Conservation (phyloP, 37 sponge, comb jelly and placozoan species). For the Dysidea cf. avara region DNA sequence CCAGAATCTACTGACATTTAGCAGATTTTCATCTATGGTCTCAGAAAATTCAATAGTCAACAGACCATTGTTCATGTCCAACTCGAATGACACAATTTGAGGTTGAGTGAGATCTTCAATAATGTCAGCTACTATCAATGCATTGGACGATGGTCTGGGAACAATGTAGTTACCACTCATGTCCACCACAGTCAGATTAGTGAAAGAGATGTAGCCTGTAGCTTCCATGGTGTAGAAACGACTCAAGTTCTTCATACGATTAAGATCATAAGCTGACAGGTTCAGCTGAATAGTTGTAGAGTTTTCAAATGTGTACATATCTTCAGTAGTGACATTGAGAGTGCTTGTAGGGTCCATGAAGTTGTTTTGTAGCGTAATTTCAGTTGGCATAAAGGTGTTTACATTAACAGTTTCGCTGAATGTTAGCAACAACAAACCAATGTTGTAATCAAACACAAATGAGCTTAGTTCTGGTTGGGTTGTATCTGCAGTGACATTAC, state of each 20-base stretch:
- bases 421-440: slow-evolving; percentile 44
- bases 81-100: slow-evolving; percentile 48
- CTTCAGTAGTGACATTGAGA: slow-evolving; percentile 52
- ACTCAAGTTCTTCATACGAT: slow-evolving; percentile 50
- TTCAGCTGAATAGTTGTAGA: slow-evolving; percentile 42
- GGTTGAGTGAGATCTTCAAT: slow-evolving; percentile 44
- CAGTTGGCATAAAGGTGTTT: slow-evolving; percentile 42
- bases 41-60: slow-evolving; percentile 74
- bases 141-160: slow-evolving; percentile 5
- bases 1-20: slow-evolving; percentile 40
- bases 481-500: slow-evolving; percentile 44
- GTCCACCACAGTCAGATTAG: slow-evolving; percentile 53
- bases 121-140: slow-evolving; percentile 17
- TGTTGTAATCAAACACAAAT: slow-evolving; percentile 59
- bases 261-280: slow-evolving; percentile 62
- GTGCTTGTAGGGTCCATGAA: not conserved
- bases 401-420: slow-evolving; percentile 83
- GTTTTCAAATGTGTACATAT: slow-evolving; percentile 20
- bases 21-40: slow-evolving; percentile 40
- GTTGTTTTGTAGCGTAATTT: slow-evolving; percentile 61
- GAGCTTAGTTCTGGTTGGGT: slow-evolving; percentile 36
- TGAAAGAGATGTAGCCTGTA: slow-evolving; percentile 42
- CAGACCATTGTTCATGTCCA: slow-evolving; percentile 64
- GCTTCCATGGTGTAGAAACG: slow-evolving; percentile 23
- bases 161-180: slow-evolving; percentile 78